Conservation (phyloP, 2,888 invertebrate species). For the Ptilodon capucinus region DNA sequence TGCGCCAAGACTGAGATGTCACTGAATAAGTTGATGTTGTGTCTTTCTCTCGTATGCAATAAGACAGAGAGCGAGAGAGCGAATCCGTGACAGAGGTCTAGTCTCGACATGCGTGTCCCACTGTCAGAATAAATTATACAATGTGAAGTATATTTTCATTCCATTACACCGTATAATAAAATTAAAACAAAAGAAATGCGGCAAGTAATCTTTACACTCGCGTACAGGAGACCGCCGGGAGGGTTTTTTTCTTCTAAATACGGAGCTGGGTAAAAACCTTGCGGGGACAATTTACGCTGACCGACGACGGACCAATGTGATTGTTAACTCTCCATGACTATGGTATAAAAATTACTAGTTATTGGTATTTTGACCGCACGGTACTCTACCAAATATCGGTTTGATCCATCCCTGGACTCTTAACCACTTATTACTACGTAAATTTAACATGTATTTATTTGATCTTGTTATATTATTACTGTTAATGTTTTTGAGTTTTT, state of each 20-base stretch:
- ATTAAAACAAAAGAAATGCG: background rate
- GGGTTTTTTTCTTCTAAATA: constrained; percentile 53
- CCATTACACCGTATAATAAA: background rate
- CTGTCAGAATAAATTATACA: too few species aligned
- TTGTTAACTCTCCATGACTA: constrained; percentile 79
- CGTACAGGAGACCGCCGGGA: constrained; percentile 27
- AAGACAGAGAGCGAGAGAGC: too few species aligned
- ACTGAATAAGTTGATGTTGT: too few species aligned
- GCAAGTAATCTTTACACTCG: constrained; percentile 23
- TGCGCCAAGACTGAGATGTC: too few species aligned
- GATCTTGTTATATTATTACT: too few species aligned
- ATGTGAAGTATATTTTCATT: background rate
- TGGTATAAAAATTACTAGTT: constrained; percentile 71
- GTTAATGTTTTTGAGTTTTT: too few species aligned
- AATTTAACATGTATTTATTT: constrained; percentile 9
- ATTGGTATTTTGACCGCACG: constrained; percentile 57
- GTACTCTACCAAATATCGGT: constrained; percentile 40
- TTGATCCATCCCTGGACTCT: constrained; percentile 20
- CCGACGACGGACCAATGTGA: constrained; percentile 57
- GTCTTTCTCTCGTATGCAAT: too few species aligned
- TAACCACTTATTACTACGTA: constrained; percentile 33
- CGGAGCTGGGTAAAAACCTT: constrained; percentile 50
- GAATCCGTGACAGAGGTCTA: too few species aligned
- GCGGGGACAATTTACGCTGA: constrained; percentile 75
- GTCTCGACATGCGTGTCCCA: too few species aligned